These are phyloP conservation scores for Catharus ustulatus DNA, from an alignment of 2,797 vertebrate species.

Conservation along the genomic window DNA sequence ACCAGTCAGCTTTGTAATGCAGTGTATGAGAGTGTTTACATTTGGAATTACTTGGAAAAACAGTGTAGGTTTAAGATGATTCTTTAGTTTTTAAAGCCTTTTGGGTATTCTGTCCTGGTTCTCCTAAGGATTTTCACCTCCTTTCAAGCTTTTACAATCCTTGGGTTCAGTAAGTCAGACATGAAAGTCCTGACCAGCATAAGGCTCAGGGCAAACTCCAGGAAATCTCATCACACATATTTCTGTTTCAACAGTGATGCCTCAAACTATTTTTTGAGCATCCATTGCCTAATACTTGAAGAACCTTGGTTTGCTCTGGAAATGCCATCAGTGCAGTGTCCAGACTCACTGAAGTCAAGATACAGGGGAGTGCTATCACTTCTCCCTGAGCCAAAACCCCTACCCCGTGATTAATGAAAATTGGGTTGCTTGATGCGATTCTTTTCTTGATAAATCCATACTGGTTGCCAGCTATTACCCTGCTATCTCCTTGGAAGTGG, in stretches of 20 bases:
- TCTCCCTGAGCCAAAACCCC: not conserved
- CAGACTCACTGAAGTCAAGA: not conserved
- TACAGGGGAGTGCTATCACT: not conserved
- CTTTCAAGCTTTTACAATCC: not conserved
- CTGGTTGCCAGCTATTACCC: not conserved
- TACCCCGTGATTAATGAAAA: not conserved
- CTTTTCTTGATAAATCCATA: not conserved
- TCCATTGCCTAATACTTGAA: not conserved
- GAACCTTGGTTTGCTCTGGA: not conserved
- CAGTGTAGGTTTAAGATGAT: not conserved
- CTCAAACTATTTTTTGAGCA: not conserved
- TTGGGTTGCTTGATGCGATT: not conserved
- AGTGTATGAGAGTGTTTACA: not conserved
- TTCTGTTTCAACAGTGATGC: not conserved
- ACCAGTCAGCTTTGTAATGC: not conserved
- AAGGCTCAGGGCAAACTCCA: not conserved
- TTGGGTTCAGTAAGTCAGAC: not conserved
- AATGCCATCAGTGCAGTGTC: rapidly evolving
- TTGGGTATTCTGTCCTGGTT: not conserved
- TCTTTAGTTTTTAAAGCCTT: not conserved
- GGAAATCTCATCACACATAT: not conserved
- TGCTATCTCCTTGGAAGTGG: constrained; percentile 21
- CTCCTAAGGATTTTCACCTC: not conserved
- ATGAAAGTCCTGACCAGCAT: not conserved
- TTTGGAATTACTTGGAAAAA: not conserved